Base-by-base conservation (phyloP, 1,140 invertebrate species). In the Pentalonia nigronervosa region DNA sequence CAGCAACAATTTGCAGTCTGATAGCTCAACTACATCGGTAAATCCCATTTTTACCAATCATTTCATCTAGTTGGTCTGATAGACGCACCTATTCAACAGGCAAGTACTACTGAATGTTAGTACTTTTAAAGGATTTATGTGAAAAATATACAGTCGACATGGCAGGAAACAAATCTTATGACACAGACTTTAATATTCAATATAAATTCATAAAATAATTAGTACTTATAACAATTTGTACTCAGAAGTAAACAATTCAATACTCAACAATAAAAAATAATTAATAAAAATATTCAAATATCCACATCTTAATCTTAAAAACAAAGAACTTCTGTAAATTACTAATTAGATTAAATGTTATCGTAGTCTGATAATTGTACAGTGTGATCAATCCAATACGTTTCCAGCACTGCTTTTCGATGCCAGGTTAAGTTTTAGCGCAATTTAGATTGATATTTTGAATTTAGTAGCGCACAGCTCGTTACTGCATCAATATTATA, bases 361-460 rank as follows among this genome's bases (percentile, higher is more conserved):
- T 92, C 76, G 20, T 23, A 25, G 34, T 20, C 30, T 60, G 89
- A 90, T 67, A 90, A 90, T 7, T 17, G 4, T 4, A 90, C 89
- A 90, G 53, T 45, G 53, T 8, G 6, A 47, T 30, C 36, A n/a
- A 14, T 87, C 6, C 11, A 11, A 56, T 14, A 56, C 7, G 41
- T 91, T 76, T n/a, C 17, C 45, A 34, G 34, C 90, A 91, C 90
- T 48, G 90, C 8, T 91, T n/a, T 41, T 4, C 1, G 7, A 17
- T 60, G 8, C 7, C 25, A 11, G n/a, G n/a, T 45, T 34, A 36
- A 2, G 67, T 92, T 92, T 92, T 9, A 92, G 90, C 90, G 90
- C 90, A 56, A 92, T 92, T 92, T 83, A 30, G 20, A 92, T 83
- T 23, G 34, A 41, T 50, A 48, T 48, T 92, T 92, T 81, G n/a